Evolutionary conservation across 2,113 vertebrate genomes (phyloP), one percentile per base, ranked within the genome.

Genomic region (Myrmecophaga tridactyla): DNA sequence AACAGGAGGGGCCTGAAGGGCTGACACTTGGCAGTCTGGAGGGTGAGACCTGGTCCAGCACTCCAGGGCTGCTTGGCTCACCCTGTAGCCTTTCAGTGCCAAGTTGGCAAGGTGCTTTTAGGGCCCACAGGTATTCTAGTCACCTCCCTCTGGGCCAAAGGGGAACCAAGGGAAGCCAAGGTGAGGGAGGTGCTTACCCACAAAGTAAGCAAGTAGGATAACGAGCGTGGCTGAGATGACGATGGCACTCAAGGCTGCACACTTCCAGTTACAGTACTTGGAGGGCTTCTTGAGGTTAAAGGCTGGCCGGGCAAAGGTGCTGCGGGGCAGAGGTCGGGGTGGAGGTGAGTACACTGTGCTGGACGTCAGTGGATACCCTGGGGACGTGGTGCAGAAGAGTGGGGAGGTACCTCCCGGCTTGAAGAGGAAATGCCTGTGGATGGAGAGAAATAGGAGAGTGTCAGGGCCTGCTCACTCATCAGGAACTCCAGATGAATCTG

Each of bases 261-360:
- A 99, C 97, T 99, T 99, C 99, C 99, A 99, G 98, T 99, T 99
- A 98, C 99, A 99, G 98, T 99, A 99, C 98, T 99, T 99, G 90
- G 99, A 99, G 96, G 99, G 99, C 96, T 99, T 99, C 99, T 99
- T 99, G 98, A 99, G 99, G 98, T 98, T 99, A 98, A 99, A 99
- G 98, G 99, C 99, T 5, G 99, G 99, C 70, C 99, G 98, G 92
- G 99, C 99, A 1, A 98, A 99, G 94, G 99, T 99, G 98, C 99
- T 99, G 80, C 99, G 99, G 53, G 99, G 99, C 96, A 99, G 99
- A 83, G 99, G 99, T 23, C 99, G 99, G 14, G 99, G 99, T 3
- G 99, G 99, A 43, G 99, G 99, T 0, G 99, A 99, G 98, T 99
- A 99, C 97, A 99, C 99, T 56, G 99, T 99, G 99, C 99, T 99